Conservation (phyloP, 2,888 invertebrate genomes). For the Erebia epiphron region DNA sequence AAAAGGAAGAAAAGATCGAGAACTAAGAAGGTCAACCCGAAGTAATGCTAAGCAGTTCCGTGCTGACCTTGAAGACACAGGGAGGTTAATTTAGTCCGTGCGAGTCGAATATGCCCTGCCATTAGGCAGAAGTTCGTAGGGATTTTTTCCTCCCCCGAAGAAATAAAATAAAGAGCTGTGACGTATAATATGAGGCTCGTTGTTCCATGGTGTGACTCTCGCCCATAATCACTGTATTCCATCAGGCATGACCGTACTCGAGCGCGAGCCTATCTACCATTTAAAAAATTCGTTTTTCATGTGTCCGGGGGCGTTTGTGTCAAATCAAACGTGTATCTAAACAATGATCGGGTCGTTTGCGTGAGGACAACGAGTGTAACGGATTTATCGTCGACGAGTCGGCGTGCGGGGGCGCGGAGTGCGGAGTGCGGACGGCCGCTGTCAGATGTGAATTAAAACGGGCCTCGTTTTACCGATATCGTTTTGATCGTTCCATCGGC, state of each 20-base stretch:
- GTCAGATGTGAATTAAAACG: slow-evolving; percentile 27
- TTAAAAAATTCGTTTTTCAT: not conserved
- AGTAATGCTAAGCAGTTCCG: too few species aligned
- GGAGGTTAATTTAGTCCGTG: too few species aligned
- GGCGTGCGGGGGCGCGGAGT: too few species aligned
- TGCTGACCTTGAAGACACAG: too few species aligned
- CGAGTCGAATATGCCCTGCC: too few species aligned
- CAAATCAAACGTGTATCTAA: slow-evolving; percentile 28
- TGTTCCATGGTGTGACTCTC: too few species aligned
- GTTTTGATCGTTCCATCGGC: slow-evolving; percentile 22
- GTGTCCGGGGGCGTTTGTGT: slow-evolving; percentile 10
- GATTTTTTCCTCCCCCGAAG: too few species aligned
- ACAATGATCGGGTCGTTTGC: slow-evolving; percentile 28
- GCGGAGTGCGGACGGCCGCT: slow-evolving; percentile 10
- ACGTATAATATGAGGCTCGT: too few species aligned
- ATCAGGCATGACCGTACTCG: not conserved
- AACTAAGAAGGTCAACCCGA: too few species aligned
- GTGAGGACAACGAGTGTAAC: slow-evolving; percentile 14
- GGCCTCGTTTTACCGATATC: slow-evolving; percentile 9
- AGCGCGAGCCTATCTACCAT: not conserved
- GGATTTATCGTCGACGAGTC: not conserved
- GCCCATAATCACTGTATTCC: not conserved
- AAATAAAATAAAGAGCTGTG: too few species aligned
- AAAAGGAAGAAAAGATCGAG: too few species aligned
- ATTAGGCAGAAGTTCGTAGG: too few species aligned